Percentiles rank a stretch among this genome's conserved stretches.
phyloP scores from a whole-genome alignment of 2,113 vertebrate species.

The Callipepla californica region DNA sequence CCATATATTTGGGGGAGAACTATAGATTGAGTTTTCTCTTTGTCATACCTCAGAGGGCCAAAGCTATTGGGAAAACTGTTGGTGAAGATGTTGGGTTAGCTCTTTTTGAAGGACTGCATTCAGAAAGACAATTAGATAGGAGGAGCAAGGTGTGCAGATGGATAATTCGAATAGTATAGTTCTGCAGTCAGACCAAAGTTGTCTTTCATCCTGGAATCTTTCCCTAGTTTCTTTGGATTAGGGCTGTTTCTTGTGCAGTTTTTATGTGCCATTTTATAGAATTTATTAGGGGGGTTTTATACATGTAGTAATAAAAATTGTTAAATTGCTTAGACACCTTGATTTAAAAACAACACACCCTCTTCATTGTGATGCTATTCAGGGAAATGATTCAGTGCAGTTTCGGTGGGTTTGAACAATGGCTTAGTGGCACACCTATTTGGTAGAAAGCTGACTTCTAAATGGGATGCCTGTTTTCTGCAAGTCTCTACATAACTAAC shows the following conservation, averaged over 20 bases:
- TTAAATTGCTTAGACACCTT: constrained; percentile 57
- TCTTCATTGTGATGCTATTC: constrained; percentile 64
- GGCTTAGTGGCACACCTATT: constrained; percentile 65
- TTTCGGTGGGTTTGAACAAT: constrained; percentile 72
- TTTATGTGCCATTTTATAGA: neutral
- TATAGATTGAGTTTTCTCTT: neutral
- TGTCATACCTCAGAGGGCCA: neutral
- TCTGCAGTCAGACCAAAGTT: neutral
- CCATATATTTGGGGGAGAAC: neutral
- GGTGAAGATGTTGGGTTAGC: neutral
- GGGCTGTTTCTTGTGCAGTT: neutral
- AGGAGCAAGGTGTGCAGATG: neutral
- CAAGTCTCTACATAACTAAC: constrained; percentile 36
- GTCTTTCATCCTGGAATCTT: neutral
- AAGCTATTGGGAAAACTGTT: neutral
- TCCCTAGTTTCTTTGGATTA: neutral
- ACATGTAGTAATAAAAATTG: constrained; percentile 5
- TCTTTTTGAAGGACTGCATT: neutral
- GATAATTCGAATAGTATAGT: neutral
- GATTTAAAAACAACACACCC: constrained; percentile 54
- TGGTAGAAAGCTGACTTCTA: constrained; percentile 60
- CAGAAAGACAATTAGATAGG: neutral
- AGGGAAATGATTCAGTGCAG: constrained; percentile 70
- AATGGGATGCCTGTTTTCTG: constrained; percentile 44
- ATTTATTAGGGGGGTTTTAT: neutral